phyloP scores from a whole-genome alignment of 1,140 invertebrate genomes.

The Helicoverpa armigera region DNA sequence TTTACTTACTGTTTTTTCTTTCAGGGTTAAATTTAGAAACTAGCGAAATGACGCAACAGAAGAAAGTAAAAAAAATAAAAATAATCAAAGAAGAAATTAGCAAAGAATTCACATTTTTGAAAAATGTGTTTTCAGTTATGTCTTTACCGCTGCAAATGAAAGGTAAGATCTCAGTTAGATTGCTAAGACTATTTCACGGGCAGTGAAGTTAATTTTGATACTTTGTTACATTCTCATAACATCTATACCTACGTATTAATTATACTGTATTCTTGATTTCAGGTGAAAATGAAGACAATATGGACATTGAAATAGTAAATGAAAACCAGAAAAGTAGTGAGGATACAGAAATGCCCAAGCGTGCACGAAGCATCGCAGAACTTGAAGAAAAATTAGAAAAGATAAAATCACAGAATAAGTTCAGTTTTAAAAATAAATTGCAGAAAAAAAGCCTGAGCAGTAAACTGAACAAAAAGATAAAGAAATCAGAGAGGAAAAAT shows the following conservation, averaged over 20 bases:
- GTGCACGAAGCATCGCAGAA: constrained; percentile 75
- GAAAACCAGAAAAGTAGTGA: constrained; percentile 57
- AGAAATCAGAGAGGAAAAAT: constrained; percentile 75
- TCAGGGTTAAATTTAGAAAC: not conserved
- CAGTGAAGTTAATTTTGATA: not conserved
- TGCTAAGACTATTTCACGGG: not conserved
- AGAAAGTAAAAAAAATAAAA: constrained; percentile 68
- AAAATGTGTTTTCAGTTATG: constrained; percentile 74
- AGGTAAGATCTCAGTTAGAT: constrained; percentile 57
- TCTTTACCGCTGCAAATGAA: constrained; percentile 68
- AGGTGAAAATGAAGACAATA: constrained; percentile 69
- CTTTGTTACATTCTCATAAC: not conserved
- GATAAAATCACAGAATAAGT: constrained; percentile 78
- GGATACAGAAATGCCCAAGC: constrained; percentile 61
- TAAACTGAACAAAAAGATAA: constrained; percentile 81
- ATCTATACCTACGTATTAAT: not conserved
- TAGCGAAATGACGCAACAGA: constrained; percentile 64
- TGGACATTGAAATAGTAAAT: constrained; percentile 74
- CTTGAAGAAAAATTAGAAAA: constrained; percentile 80
- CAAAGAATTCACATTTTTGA: constrained; percentile 76
- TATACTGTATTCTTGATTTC: not conserved
- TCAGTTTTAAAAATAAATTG: constrained; percentile 79
- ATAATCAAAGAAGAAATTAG: constrained; percentile 67
- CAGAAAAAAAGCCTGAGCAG: constrained; percentile 80
- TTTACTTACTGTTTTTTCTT: not conserved